phyloP scores from a whole-genome alignment of 2,113 vertebrate genomes.

The Pristiophorus japonicus region DNA sequence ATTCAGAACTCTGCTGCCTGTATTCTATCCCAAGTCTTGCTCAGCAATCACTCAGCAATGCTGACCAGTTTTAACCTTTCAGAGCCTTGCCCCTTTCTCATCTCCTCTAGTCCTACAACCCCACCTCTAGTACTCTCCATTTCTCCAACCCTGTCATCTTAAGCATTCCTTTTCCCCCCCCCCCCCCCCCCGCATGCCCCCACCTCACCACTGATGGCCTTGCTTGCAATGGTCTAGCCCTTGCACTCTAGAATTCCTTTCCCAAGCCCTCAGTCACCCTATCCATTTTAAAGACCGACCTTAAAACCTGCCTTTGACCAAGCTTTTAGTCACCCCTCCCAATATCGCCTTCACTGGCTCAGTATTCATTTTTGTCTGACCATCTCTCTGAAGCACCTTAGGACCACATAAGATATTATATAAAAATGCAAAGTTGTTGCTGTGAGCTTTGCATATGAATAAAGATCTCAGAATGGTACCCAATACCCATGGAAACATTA shows the following conservation, averaged over 20 bases:
- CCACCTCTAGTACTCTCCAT: background rate
- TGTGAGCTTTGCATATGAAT: background rate
- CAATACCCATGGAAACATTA: background rate
- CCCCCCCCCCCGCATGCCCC: no score
- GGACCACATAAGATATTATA: background rate
- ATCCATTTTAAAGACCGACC: background rate
- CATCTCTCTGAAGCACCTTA: background rate
- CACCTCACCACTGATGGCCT: background rate
- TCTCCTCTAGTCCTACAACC: background rate
- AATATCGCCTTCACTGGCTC: background rate
- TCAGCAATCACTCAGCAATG: background rate
- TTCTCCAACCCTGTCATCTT: background rate
- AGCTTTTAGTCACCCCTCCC: background rate
- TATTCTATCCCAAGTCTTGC: background rate
- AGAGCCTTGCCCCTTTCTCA: background rate
- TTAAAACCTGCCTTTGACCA: background rate
- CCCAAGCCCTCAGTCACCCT: background rate
- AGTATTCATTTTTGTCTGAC: background rate
- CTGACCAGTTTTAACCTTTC: background rate
- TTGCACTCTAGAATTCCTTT: background rate
- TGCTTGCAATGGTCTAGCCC: background rate
- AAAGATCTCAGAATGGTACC: background rate
- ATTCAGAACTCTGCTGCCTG: background rate
- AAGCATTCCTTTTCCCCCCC: background rate
- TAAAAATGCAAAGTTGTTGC: background rate